Conservation (phyloP, 2,888 invertebrate genomes). For the Fissipunctia ypsillon region DNA sequence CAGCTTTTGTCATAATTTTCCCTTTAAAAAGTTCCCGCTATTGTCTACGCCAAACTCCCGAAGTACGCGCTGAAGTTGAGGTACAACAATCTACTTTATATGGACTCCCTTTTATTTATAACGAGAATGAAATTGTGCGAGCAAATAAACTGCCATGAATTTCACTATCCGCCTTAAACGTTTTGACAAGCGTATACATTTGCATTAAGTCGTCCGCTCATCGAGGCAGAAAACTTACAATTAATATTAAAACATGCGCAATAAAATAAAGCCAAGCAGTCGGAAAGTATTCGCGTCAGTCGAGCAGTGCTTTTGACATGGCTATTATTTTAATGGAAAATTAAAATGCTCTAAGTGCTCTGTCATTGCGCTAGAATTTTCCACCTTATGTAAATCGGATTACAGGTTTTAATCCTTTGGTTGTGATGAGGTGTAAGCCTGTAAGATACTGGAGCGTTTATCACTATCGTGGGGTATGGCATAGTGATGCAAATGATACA, state of each 20-base stretch:
- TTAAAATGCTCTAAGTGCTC: conserved; percentile 68
- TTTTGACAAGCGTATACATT: conserved; percentile 83
- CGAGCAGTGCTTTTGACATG: conserved; percentile 86
- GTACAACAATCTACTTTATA: conserved; percentile 70
- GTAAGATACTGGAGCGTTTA: conserved; percentile 66
- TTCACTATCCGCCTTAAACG: conserved; percentile 75
- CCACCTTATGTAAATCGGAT: conserved; percentile 41
- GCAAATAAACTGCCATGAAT: conserved; percentile 73
- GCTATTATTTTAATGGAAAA: conserved; percentile 81
- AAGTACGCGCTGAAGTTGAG: conserved; percentile 63
- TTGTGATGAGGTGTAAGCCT: conserved; percentile 49
- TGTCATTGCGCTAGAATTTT: conserved; percentile 50
- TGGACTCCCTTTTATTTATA: conserved; percentile 65
- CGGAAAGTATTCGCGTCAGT: conserved; percentile 87
- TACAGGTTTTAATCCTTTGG: conserved; percentile 54
- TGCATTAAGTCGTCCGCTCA: conserved; percentile 78
- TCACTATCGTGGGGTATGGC: conserved; percentile 73
- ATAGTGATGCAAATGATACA: conserved; percentile 77
- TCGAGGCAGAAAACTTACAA: conserved; percentile 86
- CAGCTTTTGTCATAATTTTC: conserved; percentile 67
- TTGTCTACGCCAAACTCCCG: conserved; percentile 64
- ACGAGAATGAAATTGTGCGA: conserved; percentile 67
- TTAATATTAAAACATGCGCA: conserved; percentile 90
- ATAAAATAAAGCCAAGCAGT: conserved; percentile 87
- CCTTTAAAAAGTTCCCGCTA: conserved; percentile 66